Evolutionary conservation across 2,113 vertebrate genomes (phyloP).

Genomic region (Pardalotus punctatus): DNA sequence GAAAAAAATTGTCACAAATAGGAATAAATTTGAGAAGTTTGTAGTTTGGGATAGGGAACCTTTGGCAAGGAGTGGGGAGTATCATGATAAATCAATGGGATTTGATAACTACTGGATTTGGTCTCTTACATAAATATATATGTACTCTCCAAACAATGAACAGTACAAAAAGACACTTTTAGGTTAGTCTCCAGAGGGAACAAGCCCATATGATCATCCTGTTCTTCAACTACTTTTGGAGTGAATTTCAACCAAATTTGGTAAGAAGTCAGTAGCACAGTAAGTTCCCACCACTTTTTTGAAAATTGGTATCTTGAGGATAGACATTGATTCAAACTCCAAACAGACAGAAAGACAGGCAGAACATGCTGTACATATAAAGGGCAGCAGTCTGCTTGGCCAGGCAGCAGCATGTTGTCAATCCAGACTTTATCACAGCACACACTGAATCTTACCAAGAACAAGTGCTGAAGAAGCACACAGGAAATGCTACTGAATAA

Average conservation of each 20-base stretch:
- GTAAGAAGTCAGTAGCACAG: neutral
- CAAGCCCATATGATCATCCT: neutral
- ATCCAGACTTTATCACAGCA: neutral
- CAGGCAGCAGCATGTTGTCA: neutral
- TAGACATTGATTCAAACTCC: neutral
- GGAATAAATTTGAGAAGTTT: neutral
- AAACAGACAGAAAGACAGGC: neutral
- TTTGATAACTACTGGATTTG: neutral
- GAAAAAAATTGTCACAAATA: neutral
- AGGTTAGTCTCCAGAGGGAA: neutral
- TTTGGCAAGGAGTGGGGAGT: rapidly evolving
- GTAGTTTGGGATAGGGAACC: neutral
- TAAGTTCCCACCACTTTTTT: neutral
- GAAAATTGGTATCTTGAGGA: neutral
- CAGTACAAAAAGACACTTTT: neutral
- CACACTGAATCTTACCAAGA: neutral
- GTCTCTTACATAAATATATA: neutral
- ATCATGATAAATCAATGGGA: neutral
- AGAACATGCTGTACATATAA: neutral
- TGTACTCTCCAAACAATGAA: neutral
- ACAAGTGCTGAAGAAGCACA: neutral
- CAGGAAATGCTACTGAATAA: neutral
- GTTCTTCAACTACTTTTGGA: neutral
- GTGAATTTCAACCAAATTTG: neutral
- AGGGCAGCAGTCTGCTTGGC: neutral